Evolutionary conservation across 2,888 invertebrate species (phyloP).

Genomic region (Lepeophtheirus nordmannii): DNA sequence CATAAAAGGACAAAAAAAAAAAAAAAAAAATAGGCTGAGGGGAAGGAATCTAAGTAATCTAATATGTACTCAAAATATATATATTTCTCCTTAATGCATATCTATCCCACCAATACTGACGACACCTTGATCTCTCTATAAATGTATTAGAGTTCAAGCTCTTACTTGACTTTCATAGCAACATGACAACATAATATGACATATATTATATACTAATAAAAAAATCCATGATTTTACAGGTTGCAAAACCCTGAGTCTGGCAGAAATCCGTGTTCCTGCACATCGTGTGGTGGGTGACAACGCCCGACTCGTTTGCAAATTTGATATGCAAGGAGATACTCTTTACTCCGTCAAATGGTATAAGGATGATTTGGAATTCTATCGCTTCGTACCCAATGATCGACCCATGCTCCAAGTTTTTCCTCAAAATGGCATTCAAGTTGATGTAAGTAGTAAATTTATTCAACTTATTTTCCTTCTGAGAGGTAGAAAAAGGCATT

Average conservation of each 20-base stretch:
- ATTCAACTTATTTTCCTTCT: neutral
- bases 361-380: slow-evolving; percentile 21
- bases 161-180: no score
- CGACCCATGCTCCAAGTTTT: slow-evolving; percentile 20
- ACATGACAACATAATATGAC: no score
- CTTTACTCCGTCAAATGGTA: slow-evolving; percentile 21
- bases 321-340: slow-evolving; percentile 22
- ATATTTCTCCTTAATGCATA: no score
- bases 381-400: slow-evolving; percentile 23
- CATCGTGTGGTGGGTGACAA: slow-evolving; percentile 1
- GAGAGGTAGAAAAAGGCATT: no score
- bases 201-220: no score
- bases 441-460: slow-evolving; percentile 11
- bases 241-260: neutral
- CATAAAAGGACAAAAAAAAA: no score
- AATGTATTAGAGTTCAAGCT: no score
- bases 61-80: no score
- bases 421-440: slow-evolving; percentile 9
- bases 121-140: no score
- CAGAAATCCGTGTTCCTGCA: slow-evolving; percentile 7
- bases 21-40: no score
- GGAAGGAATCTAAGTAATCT: no score
- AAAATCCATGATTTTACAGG: neutral
- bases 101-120: no score
- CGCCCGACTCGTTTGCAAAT: slow-evolving; percentile 1